These are phyloP conservation scores for Lasioglossum marginatum DNA, from an alignment of 2,888 invertebrate genomes.

Conservation along the genomic window DNA sequence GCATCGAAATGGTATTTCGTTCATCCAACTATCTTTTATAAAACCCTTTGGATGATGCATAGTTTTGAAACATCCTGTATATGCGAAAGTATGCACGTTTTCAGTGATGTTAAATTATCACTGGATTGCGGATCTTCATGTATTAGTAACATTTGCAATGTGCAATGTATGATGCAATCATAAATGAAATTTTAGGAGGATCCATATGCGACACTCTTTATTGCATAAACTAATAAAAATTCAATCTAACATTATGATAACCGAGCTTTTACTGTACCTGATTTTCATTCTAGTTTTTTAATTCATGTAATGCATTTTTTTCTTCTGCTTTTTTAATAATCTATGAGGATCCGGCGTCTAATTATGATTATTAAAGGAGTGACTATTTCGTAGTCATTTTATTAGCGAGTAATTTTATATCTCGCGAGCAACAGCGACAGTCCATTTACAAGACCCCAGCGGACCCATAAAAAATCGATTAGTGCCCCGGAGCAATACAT, in stretches of 20 bases:
- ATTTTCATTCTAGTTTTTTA: no score
- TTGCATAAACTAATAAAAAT: no score
- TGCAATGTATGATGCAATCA: neutral
- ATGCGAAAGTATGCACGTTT: neutral
- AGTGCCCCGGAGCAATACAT: neutral
- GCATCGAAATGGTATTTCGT: neutral
- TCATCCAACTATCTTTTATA: neutral
- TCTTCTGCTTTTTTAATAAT: neutral
- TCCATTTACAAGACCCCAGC: neutral
- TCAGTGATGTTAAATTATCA: neutral
- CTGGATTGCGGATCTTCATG: neutral
- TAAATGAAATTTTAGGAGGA: no score
- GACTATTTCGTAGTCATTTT: neutral
- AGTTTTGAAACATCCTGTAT: neutral
- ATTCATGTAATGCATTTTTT: no score
- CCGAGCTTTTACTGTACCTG: no score
- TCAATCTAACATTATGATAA: no score
- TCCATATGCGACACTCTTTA: no score
- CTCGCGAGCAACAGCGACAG: neutral
- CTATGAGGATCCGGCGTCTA: neutral
- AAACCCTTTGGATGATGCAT: neutral
- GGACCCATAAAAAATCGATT: neutral
- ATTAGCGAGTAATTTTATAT: no score
- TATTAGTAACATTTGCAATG: neutral
- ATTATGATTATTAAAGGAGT: neutral